Evolutionary conservation across 2,888 invertebrate species (phyloP).

Genomic region (Agrypnus murinus): DNA sequence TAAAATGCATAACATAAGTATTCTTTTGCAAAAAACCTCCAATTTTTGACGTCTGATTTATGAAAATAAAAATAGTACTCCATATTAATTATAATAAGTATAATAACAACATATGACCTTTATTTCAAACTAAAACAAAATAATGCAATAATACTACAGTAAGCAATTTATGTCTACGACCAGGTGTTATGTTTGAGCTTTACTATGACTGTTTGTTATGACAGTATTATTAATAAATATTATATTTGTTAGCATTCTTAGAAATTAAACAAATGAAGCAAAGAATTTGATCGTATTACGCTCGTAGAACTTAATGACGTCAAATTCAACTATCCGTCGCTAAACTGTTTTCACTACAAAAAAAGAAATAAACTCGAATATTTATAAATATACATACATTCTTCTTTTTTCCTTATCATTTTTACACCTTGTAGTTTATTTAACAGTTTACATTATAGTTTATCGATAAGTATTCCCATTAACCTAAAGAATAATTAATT

Average conservation of each 20-base stretch:
- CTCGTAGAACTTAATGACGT: constrained; percentile 21
- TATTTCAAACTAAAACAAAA: constrained; percentile 29
- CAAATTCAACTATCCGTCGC: not conserved
- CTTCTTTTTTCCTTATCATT: constrained; percentile 1
- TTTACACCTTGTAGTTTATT: constrained; percentile 1
- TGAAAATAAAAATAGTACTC: no score
- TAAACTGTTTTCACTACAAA: not conserved
- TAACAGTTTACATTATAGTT: not conserved
- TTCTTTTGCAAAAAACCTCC: no score
- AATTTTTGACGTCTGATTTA: no score
- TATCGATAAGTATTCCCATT: not conserved
- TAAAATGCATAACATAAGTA: no score
- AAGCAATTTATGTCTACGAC: constrained; percentile 35
- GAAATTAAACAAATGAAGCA: constrained; percentile 27
- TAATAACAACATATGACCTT: constrained; percentile 27
- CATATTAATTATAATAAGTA: no score
- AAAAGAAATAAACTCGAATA: no score
- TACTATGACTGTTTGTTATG: no score
- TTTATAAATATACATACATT: no score
- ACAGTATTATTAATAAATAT: no score
- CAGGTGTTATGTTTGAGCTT: constrained; percentile 33
- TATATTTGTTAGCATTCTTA: constrained; percentile 33
- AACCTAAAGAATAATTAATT: not conserved
- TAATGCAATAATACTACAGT: constrained; percentile 22
- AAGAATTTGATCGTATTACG: constrained; percentile 33